phyloP scores from a whole-genome alignment of 2,797 vertebrate species.

The Emys orbicularis region DNA sequence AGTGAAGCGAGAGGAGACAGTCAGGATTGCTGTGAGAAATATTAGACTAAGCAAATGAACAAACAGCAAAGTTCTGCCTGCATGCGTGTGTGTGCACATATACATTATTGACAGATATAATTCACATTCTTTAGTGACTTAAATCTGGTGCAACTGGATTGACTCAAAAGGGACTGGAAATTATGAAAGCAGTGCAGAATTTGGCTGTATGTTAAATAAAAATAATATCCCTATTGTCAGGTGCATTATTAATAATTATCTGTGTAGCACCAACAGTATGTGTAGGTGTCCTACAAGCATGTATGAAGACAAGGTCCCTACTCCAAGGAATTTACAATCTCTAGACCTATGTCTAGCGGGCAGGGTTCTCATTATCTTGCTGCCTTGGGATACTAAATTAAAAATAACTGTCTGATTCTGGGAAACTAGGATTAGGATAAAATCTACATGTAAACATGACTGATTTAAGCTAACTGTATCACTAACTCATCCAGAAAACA shows the following conservation, averaged over 20 bases:
- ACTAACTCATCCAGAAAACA: not conserved
- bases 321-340: not conserved
- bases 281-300: not conserved
- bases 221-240: not conserved
- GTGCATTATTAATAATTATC: not conserved
- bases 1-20: not conserved
- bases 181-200: not conserved
- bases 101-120: rapidly evolving
- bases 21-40: not conserved
- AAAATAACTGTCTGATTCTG: not conserved
- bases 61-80: not conserved
- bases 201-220: not conserved
- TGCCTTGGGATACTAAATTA: not conserved
- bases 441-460: not conserved
- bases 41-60: not conserved
- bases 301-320: rapidly evolving
- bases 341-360: not conserved
- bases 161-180: rapidly evolving
- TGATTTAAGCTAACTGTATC: constrained; percentile 30
- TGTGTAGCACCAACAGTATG: not conserved
- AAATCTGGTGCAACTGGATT: rapidly evolving
- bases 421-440: not conserved
- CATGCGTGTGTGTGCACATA: too few species aligned
- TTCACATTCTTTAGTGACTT: rapidly evolving
- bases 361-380: constrained; percentile 35